A percentile compares a stretch with the other conserved stretches of the same genome.
These are phyloP conservation scores for Tenthredo scrophulariae DNA, from an alignment of 2,888 invertebrate genomes.

Conservation along the genomic window DNA sequence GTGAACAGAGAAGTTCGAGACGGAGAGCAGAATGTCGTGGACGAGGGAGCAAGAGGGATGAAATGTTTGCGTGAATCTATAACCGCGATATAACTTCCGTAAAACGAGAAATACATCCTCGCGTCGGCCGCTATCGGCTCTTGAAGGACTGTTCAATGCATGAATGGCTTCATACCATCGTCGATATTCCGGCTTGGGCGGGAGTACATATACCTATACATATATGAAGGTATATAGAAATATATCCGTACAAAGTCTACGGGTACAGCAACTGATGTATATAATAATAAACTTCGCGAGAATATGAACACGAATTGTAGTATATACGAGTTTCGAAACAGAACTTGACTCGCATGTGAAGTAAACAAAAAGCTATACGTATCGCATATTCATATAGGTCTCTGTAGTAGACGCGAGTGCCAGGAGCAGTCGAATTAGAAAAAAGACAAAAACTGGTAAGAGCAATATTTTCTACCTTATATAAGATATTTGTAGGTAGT, in stretches of 20 bases:
- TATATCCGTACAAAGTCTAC: background rate
- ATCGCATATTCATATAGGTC: background rate
- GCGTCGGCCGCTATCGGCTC: constrained; percentile 12
- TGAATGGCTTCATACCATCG: constrained; percentile 67
- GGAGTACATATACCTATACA: background rate
- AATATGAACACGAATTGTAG: background rate
- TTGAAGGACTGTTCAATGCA: constrained; percentile 64
- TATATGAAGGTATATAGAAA: background rate
- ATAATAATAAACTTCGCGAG: background rate
- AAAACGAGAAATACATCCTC: constrained; percentile 25
- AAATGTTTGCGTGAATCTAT: constrained; percentile 46
- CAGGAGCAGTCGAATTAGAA: background rate
- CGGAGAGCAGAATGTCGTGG: constrained; percentile 61
- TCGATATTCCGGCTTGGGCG: constrained; percentile 25
- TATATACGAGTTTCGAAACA: background rate
- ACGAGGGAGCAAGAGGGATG: constrained; percentile 56
- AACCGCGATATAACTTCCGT: constrained; percentile 37
- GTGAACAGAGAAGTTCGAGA: constrained; percentile 58
- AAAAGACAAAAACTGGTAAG: background rate
- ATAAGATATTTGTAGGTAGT: background rate
- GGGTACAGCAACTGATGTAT: background rate
- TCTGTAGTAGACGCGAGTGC: background rate
- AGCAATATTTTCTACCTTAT: background rate
- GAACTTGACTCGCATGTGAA: background rate
- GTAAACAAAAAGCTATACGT: background rate